Evolutionary conservation across 2,888 invertebrate species (phyloP).

Genomic region (Andrena haemorrhoa): DNA sequence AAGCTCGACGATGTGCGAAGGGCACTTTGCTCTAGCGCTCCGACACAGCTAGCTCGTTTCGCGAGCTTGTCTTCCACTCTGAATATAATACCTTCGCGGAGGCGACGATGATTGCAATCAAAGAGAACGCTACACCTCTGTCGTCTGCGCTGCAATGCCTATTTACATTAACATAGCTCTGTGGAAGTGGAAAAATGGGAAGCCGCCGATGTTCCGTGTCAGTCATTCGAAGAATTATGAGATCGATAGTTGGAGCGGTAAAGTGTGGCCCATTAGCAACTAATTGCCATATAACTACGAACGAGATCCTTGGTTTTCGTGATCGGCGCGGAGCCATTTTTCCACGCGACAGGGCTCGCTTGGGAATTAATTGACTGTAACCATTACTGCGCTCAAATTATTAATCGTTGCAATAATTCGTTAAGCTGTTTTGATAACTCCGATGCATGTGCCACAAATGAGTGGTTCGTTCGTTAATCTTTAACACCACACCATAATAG

Average conservation of each 20-base stretch:
- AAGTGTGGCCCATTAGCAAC: background rate
- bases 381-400: background rate
- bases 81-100: background rate
- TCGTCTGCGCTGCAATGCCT: background rate
- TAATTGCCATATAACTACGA: background rate
- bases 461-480: background rate
- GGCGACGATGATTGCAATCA: background rate
- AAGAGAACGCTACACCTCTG: background rate
- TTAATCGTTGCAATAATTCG: conserved; percentile 34
- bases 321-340: background rate
- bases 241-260: too few species aligned
- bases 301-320: background rate
- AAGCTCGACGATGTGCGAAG: background rate
- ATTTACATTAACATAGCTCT: background rate
- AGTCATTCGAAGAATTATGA: too few species aligned
- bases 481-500: background rate
- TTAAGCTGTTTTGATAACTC: conserved; percentile 23
- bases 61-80: background rate
- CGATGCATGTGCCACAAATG: background rate
- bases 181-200: too few species aligned
- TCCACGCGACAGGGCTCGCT: background rate
- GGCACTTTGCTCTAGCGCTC: background rate
- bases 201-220: too few species aligned
- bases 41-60: background rate
- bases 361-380: conserved; percentile 51